Conservation (phyloP, 1,140 invertebrate genomes). For the Drosophila kepulauana region DNA sequence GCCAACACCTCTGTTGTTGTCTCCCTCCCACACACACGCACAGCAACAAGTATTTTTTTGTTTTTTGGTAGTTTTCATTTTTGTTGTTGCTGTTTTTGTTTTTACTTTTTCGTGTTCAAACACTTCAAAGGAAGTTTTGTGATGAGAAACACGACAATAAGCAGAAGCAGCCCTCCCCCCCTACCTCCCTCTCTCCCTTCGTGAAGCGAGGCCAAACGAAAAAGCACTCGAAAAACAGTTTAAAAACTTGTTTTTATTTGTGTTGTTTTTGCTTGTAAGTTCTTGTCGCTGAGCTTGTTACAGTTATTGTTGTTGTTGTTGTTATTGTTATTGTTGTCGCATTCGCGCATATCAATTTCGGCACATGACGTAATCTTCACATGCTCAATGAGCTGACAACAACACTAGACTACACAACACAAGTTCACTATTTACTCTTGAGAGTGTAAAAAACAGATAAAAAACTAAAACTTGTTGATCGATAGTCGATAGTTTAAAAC, state of each 20-base stretch:
- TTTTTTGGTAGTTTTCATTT: constrained; percentile 24
- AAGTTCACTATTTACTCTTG: constrained; percentile 49
- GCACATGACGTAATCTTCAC: constrained; percentile 82
- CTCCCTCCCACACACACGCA: constrained; percentile 4
- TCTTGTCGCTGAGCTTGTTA: constrained; percentile 55
- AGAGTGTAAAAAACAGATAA: constrained; percentile 80
- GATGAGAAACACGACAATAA: constrained; percentile 37
- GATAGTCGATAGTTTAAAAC: neutral
- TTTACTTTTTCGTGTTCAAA: constrained; percentile 9
- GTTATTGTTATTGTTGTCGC: constrained; percentile 47
- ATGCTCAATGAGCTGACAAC: constrained; percentile 62
- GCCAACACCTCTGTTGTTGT: constrained; percentile 4
- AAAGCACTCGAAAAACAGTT: constrained; percentile 30
- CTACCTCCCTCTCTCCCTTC: neutral
- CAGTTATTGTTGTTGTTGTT: constrained; percentile 45
- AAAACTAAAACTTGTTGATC: constrained; percentile 15
- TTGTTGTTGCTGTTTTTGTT: constrained; percentile 2
- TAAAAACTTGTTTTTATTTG: constrained; percentile 40
- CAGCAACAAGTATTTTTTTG: constrained; percentile 22
- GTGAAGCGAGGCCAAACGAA: neutral
- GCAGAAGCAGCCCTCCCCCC: no score
- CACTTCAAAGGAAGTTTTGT: constrained; percentile 37
- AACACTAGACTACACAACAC: constrained; percentile 32
- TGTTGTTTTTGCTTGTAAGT: constrained; percentile 54
- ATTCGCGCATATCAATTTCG: constrained; percentile 81